Base-by-base conservation (phyloP, 2,113 vertebrate genomes). In the Anseranas semipalmata region DNA sequence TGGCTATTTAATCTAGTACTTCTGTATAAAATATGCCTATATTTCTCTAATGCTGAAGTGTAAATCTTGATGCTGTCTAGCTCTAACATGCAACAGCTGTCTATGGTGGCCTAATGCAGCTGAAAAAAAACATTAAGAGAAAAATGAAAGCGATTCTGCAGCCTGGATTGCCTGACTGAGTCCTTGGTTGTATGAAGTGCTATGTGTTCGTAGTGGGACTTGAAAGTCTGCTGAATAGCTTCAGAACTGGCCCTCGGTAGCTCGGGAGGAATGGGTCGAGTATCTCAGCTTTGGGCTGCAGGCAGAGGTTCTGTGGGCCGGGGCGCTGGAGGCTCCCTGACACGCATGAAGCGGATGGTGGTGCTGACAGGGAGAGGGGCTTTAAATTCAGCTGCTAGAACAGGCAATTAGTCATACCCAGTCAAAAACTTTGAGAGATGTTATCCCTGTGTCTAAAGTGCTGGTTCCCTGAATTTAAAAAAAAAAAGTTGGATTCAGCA, bases 131-230 rank as follows among this genome's bases (percentile, higher is more conserved):
- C 32, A 30, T 35, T 30, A 63, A 87, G 27, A 55, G 27, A 32
- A 50, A 60, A 62, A 4, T 0, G 0, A 33, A 39, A 55, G 22
- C 8, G 24, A 37, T 22, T 74, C 19, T 48, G 55, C 41, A 30
- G 59, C 1, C 28, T 78, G 41, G 10, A 52, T 59, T 62, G 33
- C 25, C 53, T 76, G 53, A 27, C 20, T 15, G 45, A 60, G 46
- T 35, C 27, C 24, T 60, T 45, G 46, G 33, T 22, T 90, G 41
- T 52, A 41, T 22, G 19, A 62, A 46, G 46, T 56, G 63, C 39
- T 56, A 7, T 1, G 3, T 63, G 48, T 30, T 66, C 18, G 56
- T 56, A 33, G 11, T 60, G n/a, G 22, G 17, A 45, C 52, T 35
- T 66, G 13, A 39, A 32, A 48, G 15, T 59, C 56, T 75, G 67